A percentile compares a stretch with the other conserved stretches of the same genome.
phyloP scores from a whole-genome alignment of 1,140 invertebrate species.

The Neodiprion virginianus region DNA sequence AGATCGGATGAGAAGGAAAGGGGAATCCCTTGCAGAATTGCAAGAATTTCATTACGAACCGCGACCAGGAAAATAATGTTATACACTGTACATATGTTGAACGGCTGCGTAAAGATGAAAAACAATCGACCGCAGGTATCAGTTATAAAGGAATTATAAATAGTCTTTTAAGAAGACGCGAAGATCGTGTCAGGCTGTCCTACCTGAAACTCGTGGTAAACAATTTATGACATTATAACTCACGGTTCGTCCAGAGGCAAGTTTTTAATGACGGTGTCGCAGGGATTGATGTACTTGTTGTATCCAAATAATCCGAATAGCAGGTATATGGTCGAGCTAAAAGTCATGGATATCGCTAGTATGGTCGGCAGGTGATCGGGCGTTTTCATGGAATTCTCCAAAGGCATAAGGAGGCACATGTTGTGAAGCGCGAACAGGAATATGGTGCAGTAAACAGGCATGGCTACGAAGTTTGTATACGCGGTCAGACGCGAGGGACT shows the following conservation, averaged over 20 bases:
- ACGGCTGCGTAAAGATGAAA: too few relatives aligned
- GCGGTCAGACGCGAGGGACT: conserved; percentile 29
- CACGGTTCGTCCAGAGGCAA: conserved; percentile 50
- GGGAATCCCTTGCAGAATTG: too few relatives aligned
- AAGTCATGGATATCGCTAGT: conserved; percentile 57
- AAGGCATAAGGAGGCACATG: conserved; percentile 61
- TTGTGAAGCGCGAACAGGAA: conserved; percentile 68
- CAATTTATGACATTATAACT: conserved; percentile 20
- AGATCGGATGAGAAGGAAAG: conserved; percentile 3
- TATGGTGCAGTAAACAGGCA: conserved; percentile 60
- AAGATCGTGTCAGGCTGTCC: background rate
- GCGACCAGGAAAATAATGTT: too few relatives aligned
- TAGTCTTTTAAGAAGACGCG: background rate
- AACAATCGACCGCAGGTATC: too few relatives aligned
- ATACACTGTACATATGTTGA: too few relatives aligned
- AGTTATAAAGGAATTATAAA: too few relatives aligned
- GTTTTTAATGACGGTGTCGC: conserved; percentile 60
- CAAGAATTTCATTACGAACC: too few relatives aligned
- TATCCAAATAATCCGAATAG: conserved; percentile 67
- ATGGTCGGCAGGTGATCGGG: conserved; percentile 59
- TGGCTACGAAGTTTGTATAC: conserved; percentile 22
- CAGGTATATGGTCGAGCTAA: conserved; percentile 59
- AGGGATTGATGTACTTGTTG: conserved; percentile 60
- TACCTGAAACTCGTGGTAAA: too few relatives aligned
- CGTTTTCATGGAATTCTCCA: conserved; percentile 66